Conservation (phyloP, 2,888 invertebrate species). For the Prenolepis imparis region DNA sequence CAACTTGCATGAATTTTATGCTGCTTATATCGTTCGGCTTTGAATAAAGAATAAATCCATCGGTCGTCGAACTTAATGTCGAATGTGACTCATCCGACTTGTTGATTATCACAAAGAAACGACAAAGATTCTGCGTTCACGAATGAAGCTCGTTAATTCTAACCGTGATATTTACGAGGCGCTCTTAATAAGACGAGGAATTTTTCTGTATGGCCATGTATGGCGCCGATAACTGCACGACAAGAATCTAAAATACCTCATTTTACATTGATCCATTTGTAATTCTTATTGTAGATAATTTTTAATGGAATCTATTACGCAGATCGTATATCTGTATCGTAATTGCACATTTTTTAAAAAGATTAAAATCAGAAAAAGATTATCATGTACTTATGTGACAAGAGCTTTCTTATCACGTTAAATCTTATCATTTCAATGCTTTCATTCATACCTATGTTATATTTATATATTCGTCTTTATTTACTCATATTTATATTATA, state of each 20-base stretch:
- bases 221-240: constrained; percentile 1
- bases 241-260: constrained; percentile 9
- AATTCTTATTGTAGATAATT: constrained; percentile 22
- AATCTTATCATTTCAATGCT: neutral
- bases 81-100: constrained; percentile 38
- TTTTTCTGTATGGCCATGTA: neutral
- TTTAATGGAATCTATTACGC: neutral
- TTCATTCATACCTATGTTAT: neutral
- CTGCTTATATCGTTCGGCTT: constrained; percentile 45
- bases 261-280: neutral
- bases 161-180: neutral
- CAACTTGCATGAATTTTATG: constrained; percentile 35
- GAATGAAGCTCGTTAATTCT: neutral
- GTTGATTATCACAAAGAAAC: constrained; percentile 54
- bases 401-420: neutral
- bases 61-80: constrained; percentile 59
- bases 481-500: neutral
- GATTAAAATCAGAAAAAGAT: neutral
- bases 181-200: constrained; percentile 27
- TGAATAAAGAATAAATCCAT: constrained; percentile 27
- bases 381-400: neutral
- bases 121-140: constrained; percentile 27
- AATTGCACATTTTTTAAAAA: neutral
- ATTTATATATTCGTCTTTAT: neutral
- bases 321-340: neutral